Evolutionary conservation across 2,888 invertebrate genomes (phyloP).

Genomic region (Drosophila borborema): DNA sequence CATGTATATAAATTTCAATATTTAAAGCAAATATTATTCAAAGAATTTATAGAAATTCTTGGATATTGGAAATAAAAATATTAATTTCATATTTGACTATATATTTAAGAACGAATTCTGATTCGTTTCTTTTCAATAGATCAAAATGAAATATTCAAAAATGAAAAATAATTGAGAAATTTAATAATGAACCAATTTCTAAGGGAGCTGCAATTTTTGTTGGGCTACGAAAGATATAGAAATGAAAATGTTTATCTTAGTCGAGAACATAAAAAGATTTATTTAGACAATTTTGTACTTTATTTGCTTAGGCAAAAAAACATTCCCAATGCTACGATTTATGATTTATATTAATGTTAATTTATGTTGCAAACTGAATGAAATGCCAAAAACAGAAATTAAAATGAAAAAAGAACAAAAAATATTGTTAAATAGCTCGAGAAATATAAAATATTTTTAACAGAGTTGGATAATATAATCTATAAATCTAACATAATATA

Average conservation of each 20-base stretch:
- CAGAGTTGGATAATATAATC: not conserved
- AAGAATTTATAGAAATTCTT: not conserved
- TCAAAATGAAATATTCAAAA: not conserved
- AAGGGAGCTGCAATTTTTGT: not conserved
- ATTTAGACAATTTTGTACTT: too few relatives aligned
- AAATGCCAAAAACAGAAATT: too few relatives aligned
- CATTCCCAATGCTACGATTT: too few relatives aligned
- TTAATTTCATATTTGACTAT: not conserved
- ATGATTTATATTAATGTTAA: too few relatives aligned
- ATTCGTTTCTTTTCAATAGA: not conserved
- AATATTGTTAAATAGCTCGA: not conserved
- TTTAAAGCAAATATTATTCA: not conserved
- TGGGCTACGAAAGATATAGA: too few relatives aligned
- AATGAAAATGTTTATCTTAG: too few relatives aligned
- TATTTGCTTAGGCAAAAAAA: too few relatives aligned
- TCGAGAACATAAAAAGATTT: too few relatives aligned
- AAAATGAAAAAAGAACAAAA: too few relatives aligned
- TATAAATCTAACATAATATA: not conserved
- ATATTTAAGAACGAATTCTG: not conserved
- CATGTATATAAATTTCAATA: not conserved
- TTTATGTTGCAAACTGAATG: too few relatives aligned
- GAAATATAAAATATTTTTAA: not conserved
- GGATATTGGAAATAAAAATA: not conserved
- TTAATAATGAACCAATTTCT: not conserved
- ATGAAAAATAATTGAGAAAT: not conserved